Base-by-base conservation (phyloP, 1,140 invertebrate species). In the Zaprionus ornatus region DNA sequence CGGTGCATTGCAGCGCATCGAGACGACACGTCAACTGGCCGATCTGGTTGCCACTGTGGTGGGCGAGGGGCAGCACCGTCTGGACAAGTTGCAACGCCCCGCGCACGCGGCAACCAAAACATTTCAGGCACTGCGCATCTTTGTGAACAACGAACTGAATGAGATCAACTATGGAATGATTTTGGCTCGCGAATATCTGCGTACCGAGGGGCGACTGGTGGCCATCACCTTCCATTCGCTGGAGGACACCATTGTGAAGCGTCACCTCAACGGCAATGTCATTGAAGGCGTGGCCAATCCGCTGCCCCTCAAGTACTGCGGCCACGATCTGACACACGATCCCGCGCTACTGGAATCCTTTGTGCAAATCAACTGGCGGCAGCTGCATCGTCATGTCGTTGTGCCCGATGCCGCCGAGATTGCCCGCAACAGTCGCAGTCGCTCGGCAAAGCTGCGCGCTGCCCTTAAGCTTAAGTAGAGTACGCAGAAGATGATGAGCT, bases 101-200 rank as follows among this genome's bases (percentile, higher is more conserved):
- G 92, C 96, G 6, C 98, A 99, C 91, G 94, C 94, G 72, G 98
- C 98, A 0, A 98, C 97, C 3, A 98, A 98, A 94, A 96, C 97
- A 0, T 99, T 99, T 93, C 97, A 98, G 94, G 98, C 98, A 0
- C 92, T 99, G 64, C 94, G 98, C 80, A 99, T 99, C 76, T 99
- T 99, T 93, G 97, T 99, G 0, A 99, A 99, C 92, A 97, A 99
- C 93, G 98, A 99, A 94, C 93, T 99, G 1, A 99, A 99, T 93
- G 98, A 99, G 94, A 95, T 99, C 4, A 97, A 99, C 93, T 97
- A 97, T 93, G 98, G 95, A 2, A 95, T 99, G 86, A 90, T 97
- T 37, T 83, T 98, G 76, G 96, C 97, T 1, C 94, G 96, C 56
- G 94, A 95, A 74, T 97, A 96, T 90, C 93, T 99, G 21, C 96